Evolutionary conservation across 2,888 invertebrate species (phyloP).

Genomic region (Orthosia gracilis): DNA sequence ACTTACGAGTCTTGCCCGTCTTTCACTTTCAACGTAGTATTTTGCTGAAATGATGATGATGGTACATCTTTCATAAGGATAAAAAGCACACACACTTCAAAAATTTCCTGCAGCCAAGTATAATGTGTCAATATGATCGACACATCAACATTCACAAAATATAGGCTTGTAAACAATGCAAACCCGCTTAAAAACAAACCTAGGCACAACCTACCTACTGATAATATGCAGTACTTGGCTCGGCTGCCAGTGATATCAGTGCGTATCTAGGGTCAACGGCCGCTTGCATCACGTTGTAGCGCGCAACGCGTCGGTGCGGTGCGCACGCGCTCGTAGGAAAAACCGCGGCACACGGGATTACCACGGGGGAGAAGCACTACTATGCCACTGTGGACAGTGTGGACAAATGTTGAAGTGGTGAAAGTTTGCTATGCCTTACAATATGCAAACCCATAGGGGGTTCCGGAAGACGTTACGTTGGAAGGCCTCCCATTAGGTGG

Average conservation of each 20-base stretch:
- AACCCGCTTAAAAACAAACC: constrained; percentile 40
- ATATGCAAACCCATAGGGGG: too few species aligned
- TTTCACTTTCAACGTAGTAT: too few species aligned
- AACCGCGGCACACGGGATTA: constrained; percentile 49
- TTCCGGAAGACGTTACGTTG: too few species aligned
- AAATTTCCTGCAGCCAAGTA: too few species aligned
- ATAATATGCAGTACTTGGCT: constrained; percentile 61
- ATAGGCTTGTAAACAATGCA: constrained; percentile 20
- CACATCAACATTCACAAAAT: constrained; percentile 10
- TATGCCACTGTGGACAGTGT: constrained; percentile 23
- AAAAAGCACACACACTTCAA: too few species aligned
- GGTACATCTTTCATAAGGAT: too few species aligned
- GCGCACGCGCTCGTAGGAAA: constrained; percentile 49
- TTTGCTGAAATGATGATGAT: too few species aligned
- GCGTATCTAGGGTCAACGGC: constrained; percentile 63
- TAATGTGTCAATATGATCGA: too few species aligned
- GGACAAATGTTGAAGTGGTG: neutral
- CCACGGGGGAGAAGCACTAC: constrained; percentile 35
- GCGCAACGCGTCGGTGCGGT: constrained; percentile 40
- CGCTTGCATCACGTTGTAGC: constrained; percentile 61
- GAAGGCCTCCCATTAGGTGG: too few species aligned
- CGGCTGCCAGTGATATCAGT: constrained; percentile 56
- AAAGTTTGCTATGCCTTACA: neutral
- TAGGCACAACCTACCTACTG: constrained; percentile 30
- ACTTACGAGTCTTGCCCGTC: too few species aligned